Conservation (phyloP, 1,140 invertebrate species). For the Aphelenchoides avenae region DNA sequence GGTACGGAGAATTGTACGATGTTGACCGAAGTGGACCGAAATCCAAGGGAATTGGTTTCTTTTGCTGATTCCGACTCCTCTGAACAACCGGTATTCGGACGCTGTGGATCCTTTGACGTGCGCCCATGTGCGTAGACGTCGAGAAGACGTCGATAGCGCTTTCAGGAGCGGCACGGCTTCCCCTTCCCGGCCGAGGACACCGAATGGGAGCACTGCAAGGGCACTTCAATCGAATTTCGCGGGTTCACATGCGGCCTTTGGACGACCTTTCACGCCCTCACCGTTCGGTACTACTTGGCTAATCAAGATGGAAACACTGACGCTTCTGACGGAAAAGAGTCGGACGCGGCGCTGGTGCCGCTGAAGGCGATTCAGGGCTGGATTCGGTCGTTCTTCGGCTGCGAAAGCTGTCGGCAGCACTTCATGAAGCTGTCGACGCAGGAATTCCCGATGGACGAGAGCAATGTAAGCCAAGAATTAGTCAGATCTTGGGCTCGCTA, state of each 20-base stretch:
- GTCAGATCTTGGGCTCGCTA: too few relatives aligned
- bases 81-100: too few relatives aligned
- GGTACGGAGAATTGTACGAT: too few relatives aligned
- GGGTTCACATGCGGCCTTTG: conserved; percentile 94
- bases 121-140: too few relatives aligned
- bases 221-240: conserved; percentile 69
- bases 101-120: too few relatives aligned
- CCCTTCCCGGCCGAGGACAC: conserved; percentile 62
- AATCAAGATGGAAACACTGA: too few relatives aligned
- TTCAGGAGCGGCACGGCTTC: conserved; percentile 17
- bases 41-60: too few relatives aligned
- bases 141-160: too few relatives aligned
- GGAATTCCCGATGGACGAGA: conserved; percentile 55
- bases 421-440: conserved; percentile 59
- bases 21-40: too few relatives aligned
- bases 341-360: too few relatives aligned
- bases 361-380: conserved; percentile 58
- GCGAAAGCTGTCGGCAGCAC: conserved; percentile 51
- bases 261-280: conserved; percentile 87
- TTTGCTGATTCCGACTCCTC: too few relatives aligned
- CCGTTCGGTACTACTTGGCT: conserved; percentile 72
- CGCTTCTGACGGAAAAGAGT: too few relatives aligned
- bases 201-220: conserved; percentile 78
- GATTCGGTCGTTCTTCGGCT: conserved; percentile 57
- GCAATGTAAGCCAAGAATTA: conserved; percentile 46